Evolutionary conservation across 2,113 vertebrate genomes (phyloP).

Genomic region (Montifringilla adamsi): DNA sequence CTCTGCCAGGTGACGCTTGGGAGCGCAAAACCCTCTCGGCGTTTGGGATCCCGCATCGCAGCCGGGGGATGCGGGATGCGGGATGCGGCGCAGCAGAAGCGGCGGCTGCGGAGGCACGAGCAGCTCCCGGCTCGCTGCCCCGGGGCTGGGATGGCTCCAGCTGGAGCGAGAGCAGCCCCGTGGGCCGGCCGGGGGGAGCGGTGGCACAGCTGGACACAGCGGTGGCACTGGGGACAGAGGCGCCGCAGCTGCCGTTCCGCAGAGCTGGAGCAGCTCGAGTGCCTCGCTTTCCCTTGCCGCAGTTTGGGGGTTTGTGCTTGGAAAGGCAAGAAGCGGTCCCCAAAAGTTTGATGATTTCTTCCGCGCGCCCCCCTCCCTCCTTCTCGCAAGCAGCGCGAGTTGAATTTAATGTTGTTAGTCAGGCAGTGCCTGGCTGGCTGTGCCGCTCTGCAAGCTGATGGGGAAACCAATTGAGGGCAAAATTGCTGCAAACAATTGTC

Average conservation of each 20-base stretch:
- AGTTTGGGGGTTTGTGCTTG: neutral
- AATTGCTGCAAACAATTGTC: constrained; percentile 67
- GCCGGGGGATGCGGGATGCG: neutral
- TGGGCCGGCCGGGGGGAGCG: neutral
- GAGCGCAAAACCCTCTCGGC: fast-evolving
- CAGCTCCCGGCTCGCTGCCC: neutral
- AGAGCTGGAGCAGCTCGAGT: fast-evolving
- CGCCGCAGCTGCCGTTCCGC: neutral
- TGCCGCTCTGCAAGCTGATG: constrained; percentile 58
- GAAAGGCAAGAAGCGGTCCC: neutral
- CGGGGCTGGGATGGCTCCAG: neutral
- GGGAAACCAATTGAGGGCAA: constrained; percentile 64
- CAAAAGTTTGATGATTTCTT: neutral
- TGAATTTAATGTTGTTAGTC: constrained; percentile 69
- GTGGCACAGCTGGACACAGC: neutral
- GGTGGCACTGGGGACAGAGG: neutral
- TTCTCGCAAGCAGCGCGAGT: constrained; percentile 12
- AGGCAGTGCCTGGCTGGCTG: constrained; percentile 58
- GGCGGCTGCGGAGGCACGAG: neutral
- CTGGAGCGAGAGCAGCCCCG: neutral
- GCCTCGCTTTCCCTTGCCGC: fast-evolving
- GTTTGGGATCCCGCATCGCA: fast-evolving
- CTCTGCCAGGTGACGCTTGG: neutral
- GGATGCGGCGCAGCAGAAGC: neutral
- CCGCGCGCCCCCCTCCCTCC: fast-evolving